Conservation (phyloP, 2,797 vertebrate species). For the Dryobates pubescens region DNA sequence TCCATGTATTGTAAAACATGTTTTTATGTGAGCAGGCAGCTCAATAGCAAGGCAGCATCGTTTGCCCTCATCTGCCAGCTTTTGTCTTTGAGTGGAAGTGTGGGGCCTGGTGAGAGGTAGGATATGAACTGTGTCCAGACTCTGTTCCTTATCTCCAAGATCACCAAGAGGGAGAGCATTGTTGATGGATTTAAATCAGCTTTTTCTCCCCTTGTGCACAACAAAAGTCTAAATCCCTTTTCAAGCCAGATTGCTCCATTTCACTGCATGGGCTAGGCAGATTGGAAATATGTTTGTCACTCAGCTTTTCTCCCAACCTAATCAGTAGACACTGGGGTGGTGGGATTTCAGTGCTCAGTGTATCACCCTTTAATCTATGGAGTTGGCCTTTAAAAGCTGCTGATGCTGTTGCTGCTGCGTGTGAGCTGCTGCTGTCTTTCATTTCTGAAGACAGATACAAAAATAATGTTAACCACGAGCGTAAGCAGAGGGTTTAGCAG, state of each 20-base stretch:
- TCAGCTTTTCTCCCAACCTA: slow-evolving; percentile 78
- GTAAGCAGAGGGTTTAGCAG: slow-evolving; percentile 74
- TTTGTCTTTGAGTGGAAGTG: slow-evolving; percentile 59
- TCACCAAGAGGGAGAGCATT: slow-evolving; percentile 79
- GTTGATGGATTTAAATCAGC: slow-evolving; percentile 79
- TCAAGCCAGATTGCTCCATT: slow-evolving; percentile 81
- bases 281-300: slow-evolving; percentile 81
- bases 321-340: slow-evolving; percentile 76
- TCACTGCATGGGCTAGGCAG: slow-evolving; percentile 79
- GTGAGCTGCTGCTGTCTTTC: slow-evolving; percentile 72
- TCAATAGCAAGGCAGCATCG: slow-evolving; percentile 36
- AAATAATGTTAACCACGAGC: slow-evolving; percentile 75
- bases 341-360: slow-evolving; percentile 52
- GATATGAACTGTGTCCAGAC: slow-evolving; percentile 68
- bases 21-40: slow-evolving; percentile 17
- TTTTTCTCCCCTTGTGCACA: slow-evolving; percentile 73
- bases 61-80: slow-evolving; percentile 50
- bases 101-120: slow-evolving; percentile 40
- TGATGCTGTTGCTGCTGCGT: slow-evolving; percentile 34
- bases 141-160: slow-evolving; percentile 75
- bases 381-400: slow-evolving; percentile 71
- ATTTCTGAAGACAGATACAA: slow-evolving; percentile 75
- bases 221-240: slow-evolving; percentile 84
- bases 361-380: slow-evolving; percentile 76
- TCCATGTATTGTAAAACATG: not conserved